phyloP scores from a whole-genome alignment of 1,140 invertebrate genomes.

The Branchinecta lindahli region DNA sequence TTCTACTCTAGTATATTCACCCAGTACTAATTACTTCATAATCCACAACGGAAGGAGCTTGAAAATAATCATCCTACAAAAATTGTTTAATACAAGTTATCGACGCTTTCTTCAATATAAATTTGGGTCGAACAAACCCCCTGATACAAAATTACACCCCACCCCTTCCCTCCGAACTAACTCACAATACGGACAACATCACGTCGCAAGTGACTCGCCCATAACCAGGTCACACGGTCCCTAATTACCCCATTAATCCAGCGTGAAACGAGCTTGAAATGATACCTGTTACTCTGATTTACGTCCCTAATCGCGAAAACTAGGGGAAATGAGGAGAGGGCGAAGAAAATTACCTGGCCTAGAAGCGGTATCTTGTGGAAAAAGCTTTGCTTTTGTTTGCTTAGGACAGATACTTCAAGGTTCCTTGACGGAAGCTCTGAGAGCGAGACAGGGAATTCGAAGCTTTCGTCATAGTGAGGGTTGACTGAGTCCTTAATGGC shows the following conservation, averaged over 20 bases:
- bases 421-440: conserved; percentile 52
- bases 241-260: too few relatives aligned
- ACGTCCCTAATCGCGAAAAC: background rate
- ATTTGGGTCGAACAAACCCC: too few relatives aligned
- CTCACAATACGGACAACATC: background rate
- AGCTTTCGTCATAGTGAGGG: conserved; percentile 77
- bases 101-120: too few relatives aligned
- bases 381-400: conserved; percentile 56
- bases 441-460: conserved; percentile 62
- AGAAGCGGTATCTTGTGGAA: conserved; percentile 55
- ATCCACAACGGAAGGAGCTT: too few relatives aligned
- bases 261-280: background rate
- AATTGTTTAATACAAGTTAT: too few relatives aligned
- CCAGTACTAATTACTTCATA: too few relatives aligned
- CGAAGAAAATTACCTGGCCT: conserved; percentile 44
- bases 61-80: too few relatives aligned
- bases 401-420: conserved; percentile 62
- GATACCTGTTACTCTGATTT: background rate
- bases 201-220: background rate
- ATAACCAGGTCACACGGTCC: background rate
- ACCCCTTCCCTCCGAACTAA: too few relatives aligned
- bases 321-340: conserved; percentile 16
- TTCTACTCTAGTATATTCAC: too few relatives aligned
- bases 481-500: conserved; percentile 75
- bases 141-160: too few relatives aligned